Evolutionary conservation across 1,140 invertebrate genomes (phyloP).

Genomic region (Helicorthomorpha holstii): DNA sequence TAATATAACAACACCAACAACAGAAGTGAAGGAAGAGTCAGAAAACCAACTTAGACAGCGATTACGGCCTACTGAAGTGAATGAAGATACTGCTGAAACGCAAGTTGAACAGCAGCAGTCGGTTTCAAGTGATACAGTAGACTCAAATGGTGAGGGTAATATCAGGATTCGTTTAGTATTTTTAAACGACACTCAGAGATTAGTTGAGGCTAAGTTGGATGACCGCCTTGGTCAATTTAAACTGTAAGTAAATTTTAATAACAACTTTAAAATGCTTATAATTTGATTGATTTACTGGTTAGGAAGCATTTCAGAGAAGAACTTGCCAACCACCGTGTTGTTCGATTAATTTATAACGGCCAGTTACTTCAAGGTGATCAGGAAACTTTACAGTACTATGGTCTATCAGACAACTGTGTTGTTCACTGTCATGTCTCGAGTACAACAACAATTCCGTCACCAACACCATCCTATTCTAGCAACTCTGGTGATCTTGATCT

Average conservation of each 20-base stretch:
- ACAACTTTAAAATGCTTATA: neutral
- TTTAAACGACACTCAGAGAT: conserved; percentile 64
- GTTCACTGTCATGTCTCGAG: conserved; percentile 58
- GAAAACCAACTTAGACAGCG: neutral
- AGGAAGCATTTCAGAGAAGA: conserved; percentile 67
- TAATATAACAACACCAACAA: neutral
- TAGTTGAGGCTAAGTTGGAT: conserved; percentile 53
- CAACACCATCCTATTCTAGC: conserved; percentile 9
- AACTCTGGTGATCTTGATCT: conserved; percentile 11
- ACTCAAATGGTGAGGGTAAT: conserved; percentile 18
- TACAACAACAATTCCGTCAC: conserved; percentile 12
- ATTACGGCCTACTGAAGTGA: neutral
- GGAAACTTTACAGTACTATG: conserved; percentile 53
- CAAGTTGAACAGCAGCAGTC: neutral
- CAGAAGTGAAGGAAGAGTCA: neutral
- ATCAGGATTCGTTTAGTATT: conserved; percentile 67
- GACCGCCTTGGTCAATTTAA: conserved; percentile 71
- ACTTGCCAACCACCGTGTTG: conserved; percentile 50
- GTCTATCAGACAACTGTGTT: conserved; percentile 67
- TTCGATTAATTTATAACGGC: conserved; percentile 74
- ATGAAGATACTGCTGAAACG: neutral
- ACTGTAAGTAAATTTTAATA: conserved; percentile 34
- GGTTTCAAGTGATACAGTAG: neutral
- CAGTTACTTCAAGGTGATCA: conserved; percentile 58
- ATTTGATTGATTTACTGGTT: conserved; percentile 17